phyloP scores from a whole-genome alignment of 2,113 vertebrate species.

The Myanophis thanlyinensis region DNA sequence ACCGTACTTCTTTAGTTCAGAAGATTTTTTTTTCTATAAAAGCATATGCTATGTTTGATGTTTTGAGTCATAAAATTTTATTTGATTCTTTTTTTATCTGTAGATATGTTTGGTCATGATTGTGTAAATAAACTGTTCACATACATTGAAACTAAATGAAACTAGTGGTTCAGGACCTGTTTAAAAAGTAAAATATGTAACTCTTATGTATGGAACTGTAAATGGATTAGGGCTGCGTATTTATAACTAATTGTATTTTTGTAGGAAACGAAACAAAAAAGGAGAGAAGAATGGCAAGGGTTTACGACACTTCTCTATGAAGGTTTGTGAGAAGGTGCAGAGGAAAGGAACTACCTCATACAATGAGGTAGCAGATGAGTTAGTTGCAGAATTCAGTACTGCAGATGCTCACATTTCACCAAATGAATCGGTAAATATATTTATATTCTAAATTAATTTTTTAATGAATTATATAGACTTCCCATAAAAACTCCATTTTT shows the following conservation, averaged over 20 bases:
- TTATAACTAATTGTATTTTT: constrained; percentile 12
- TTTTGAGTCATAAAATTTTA: background rate
- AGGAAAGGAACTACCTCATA: constrained; percentile 97
- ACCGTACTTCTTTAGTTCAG: background rate
- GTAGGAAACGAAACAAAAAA: constrained; percentile 92
- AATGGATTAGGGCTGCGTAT: background rate
- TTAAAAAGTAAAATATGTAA: background rate
- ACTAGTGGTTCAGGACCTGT: background rate
- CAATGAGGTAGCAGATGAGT: constrained; percentile 97
- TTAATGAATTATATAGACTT: background rate
- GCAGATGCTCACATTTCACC: constrained; percentile 94
- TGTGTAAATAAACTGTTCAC: background rate
- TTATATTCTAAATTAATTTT: constrained; percentile 12
- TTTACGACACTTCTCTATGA: constrained; percentile 98
- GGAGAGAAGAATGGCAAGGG: constrained; percentile 99
- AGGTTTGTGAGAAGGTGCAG: constrained; percentile 99
- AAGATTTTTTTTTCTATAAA: background rate
- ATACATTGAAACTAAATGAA: background rate
- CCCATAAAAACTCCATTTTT: background rate
- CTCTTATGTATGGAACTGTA: background rate
- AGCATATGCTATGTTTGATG: background rate
- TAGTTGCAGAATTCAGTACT: constrained; percentile 97
- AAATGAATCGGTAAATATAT: constrained; percentile 86
- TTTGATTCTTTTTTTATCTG: background rate
- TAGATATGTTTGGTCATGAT: background rate